Percentiles rank a stretch among this genome's conserved stretches.
Conservation (phyloP, 2,797 vertebrate genomes). For the Microctenopoma lineatum region DNA sequence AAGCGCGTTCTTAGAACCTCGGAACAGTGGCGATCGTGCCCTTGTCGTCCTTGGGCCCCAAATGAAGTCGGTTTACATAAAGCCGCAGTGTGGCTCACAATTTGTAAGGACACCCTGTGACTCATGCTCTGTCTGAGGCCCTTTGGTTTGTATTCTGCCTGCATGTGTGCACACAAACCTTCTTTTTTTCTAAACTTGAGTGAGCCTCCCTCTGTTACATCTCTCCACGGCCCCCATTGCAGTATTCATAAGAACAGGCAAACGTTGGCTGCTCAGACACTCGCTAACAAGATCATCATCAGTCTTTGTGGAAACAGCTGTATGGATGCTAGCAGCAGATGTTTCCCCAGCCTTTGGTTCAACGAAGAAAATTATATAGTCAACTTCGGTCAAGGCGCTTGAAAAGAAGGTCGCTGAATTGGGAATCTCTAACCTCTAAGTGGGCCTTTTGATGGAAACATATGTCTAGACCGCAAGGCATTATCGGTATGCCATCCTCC, state of each 20-base stretch:
- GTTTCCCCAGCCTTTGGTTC: conserved; percentile 32
- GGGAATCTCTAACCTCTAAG: conserved; percentile 46
- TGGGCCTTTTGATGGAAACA: conserved; percentile 57
- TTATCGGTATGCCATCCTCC: conserved; percentile 54
- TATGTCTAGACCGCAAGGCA: conserved; percentile 58
- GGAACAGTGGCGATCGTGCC: conserved; percentile 33
- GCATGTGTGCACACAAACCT: conserved; percentile 13
- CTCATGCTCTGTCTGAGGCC: conserved; percentile 46
- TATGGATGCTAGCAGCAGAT: conserved; percentile 13
- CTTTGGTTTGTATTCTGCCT: conserved; percentile 45
- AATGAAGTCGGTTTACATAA: conserved; percentile 49
- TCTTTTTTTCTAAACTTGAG: conserved; percentile 13
- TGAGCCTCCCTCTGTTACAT: conserved; percentile 2
- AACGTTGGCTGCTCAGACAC: conserved; percentile 11
- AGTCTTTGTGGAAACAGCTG: conserved; percentile 23
- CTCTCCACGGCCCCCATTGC: conserved; percentile 7
- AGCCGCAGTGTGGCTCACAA: conserved; percentile 30
- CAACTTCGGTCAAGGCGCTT: conserved; percentile 48
- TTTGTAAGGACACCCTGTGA: conserved; percentile 49
- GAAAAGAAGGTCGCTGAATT: conserved; percentile 62
- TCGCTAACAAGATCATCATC: conserved; percentile 22
- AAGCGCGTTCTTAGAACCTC: conserved; percentile 23
- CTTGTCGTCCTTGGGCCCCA: conserved; percentile 41
- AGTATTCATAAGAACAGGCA: conserved; percentile 2
- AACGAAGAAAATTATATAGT: conserved; percentile 53